phyloP scores from a whole-genome alignment of 2,797 vertebrate species.

The Sebastes kiyomatsui region DNA sequence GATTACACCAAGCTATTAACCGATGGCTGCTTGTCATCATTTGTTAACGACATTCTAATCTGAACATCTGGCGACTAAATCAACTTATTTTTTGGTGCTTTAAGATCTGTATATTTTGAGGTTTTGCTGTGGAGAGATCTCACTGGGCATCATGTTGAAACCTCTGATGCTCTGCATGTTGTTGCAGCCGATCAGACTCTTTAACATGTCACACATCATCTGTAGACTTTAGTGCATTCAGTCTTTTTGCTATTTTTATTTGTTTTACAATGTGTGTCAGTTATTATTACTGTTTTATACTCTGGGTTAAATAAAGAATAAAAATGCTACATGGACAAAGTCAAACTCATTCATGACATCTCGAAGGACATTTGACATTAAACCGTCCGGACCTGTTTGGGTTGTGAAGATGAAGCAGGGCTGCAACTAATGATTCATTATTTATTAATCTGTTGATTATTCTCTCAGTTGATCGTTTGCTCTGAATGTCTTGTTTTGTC shows the following conservation, averaged over 20 bases:
- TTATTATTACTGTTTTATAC: conserved; percentile 74
- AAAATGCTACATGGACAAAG: conserved; percentile 11
- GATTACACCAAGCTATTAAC: background rate
- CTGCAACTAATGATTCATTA: background rate
- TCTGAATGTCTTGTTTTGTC: too few species aligned
- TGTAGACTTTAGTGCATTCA: conserved; percentile 4
- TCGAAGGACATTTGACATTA: background rate
- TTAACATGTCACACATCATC: background rate
- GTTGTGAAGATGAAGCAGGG: background rate
- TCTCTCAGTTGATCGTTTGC: too few species aligned
- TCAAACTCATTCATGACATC: background rate
- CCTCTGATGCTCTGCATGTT: background rate
- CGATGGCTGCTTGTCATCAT: background rate
- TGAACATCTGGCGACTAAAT: background rate
- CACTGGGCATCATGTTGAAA: background rate
- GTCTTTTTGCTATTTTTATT: conserved; percentile 34
- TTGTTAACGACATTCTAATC: background rate
- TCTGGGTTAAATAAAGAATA: conserved; percentile 76
- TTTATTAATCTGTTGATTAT: too few species aligned
- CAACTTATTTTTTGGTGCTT: conserved; percentile 2
- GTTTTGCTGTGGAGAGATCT: background rate
- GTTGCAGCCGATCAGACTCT: background rate
- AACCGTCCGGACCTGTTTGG: too few species aligned
- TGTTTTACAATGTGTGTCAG: conserved; percentile 42
- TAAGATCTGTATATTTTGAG: conserved; percentile 5